phyloP scores from a whole-genome alignment of 2,113 vertebrate genomes.

The Haliaeetus leucogaster region DNA sequence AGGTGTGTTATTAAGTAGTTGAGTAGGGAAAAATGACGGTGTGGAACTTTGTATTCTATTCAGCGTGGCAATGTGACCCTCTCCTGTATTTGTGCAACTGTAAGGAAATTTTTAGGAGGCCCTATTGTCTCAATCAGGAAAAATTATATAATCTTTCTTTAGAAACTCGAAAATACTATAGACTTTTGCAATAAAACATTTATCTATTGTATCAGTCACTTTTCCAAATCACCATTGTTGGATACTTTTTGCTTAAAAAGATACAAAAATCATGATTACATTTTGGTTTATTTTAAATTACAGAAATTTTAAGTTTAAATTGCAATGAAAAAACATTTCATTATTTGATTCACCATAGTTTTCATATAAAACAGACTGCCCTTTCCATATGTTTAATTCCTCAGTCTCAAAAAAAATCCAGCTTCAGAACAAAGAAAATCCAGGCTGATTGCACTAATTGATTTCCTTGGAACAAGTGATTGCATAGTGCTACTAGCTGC shows the following conservation, averaged over 20 bases:
- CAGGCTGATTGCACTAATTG: slow-evolving; percentile 33
- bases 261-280: background rate
- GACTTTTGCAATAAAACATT: background rate
- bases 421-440: slow-evolving; percentile 16
- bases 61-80: background rate
- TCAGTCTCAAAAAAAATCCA: background rate
- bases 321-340: background rate
- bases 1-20: background rate
- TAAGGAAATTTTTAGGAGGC: background rate
- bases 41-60: background rate
- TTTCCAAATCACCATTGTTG: background rate
- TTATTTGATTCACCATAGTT: background rate
- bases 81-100: background rate
- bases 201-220: background rate
- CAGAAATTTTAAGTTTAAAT: background rate
- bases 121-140: background rate
- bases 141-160: background rate
- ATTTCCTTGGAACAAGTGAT: slow-evolving; percentile 19
- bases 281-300: background rate
- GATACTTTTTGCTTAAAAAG: background rate
- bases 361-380: background rate
- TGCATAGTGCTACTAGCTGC: background rate
- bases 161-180: background rate
- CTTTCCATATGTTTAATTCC: background rate
- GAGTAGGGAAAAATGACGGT: background rate